Evolutionary conservation across 1,140 invertebrate species (phyloP).

Genomic region (Vanessa atalanta): DNA sequence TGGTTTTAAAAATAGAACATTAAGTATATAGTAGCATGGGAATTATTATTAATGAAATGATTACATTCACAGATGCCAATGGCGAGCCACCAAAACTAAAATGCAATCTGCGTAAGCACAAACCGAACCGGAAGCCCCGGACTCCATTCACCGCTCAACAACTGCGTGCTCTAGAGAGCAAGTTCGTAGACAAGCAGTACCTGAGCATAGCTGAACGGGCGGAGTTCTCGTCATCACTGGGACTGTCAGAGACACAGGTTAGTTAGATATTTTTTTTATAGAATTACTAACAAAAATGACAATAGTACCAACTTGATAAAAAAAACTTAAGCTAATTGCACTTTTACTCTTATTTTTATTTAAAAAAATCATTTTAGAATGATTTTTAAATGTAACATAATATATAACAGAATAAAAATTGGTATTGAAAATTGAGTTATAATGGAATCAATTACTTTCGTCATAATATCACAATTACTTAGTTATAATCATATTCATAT

Average conservation of each 20-base stretch:
- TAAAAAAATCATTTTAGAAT: no score
- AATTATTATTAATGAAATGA: background rate
- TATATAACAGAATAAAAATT: no score
- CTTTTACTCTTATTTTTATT: no score
- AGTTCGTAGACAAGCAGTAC: slow-evolving; percentile 98
- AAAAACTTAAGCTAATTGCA: no score
- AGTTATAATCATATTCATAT: no score
- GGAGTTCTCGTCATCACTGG: slow-evolving; percentile 96
- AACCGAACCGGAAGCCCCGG: slow-evolving; percentile 97
- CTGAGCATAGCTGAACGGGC: slow-evolving; percentile 97
- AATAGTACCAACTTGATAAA: no score
- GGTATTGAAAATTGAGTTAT: no score
- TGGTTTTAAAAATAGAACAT: no score
- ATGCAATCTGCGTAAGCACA: slow-evolving; percentile 95
- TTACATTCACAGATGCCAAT: slow-evolving; percentile 81
- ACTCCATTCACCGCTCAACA: slow-evolving; percentile 99
- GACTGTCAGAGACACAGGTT: slow-evolving; percentile 97
- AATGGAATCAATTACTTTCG: no score
- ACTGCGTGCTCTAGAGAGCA: slow-evolving; percentile 95
- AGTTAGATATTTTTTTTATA: slow-evolving; percentile 36
- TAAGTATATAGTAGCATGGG: no score
- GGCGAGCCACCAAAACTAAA: slow-evolving; percentile 91
- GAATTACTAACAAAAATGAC: slow-evolving; percentile 8
- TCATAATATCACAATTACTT: no score
- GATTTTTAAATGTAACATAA: no score